A percentile compares a stretch with the other conserved stretches of the same genome.
phyloP scores from a whole-genome alignment of 2,797 vertebrate species.

The Leptatherina wallacei region DNA sequence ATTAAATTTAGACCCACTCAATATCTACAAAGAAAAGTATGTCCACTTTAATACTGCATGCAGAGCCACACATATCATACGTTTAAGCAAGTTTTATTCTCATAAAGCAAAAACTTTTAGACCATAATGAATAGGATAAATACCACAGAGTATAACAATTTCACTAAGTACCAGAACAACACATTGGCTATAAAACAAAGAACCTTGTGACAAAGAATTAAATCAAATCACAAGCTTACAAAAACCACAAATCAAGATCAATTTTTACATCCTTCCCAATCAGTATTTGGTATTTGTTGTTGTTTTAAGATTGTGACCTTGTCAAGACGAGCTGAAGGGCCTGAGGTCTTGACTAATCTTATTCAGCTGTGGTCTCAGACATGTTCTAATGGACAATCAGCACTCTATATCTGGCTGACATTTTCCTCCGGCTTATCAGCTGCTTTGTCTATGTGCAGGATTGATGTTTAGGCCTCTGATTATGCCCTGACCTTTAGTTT shows the following conservation, averaged over 20 bases:
- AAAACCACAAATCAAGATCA: slow-evolving; percentile 2
- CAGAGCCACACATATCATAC: not conserved
- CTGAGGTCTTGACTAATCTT: slow-evolving; percentile 49
- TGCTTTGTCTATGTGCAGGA: slow-evolving; percentile 68
- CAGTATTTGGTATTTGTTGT: slow-evolving; percentile 19
- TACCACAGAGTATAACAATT: not conserved
- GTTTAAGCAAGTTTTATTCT: not conserved
- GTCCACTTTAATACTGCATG: not conserved
- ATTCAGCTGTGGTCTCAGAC: slow-evolving; percentile 51
- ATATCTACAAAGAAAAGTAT: not conserved
- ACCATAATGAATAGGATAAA: not conserved
- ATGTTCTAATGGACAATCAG: slow-evolving; percentile 77
- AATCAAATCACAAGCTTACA: not conserved
- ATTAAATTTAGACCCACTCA: slow-evolving; percentile 10
- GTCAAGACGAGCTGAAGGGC: slow-evolving; percentile 46
- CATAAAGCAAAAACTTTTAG: not conserved
- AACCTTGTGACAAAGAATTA: not conserved
- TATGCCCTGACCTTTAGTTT: slow-evolving; percentile 77
- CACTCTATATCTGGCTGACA: slow-evolving; percentile 79
- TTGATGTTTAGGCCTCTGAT: slow-evolving; percentile 76
- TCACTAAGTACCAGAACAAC: not conserved
- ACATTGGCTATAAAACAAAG: not conserved
- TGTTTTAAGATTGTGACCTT: slow-evolving; percentile 55
- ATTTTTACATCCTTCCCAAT: slow-evolving; percentile 11
- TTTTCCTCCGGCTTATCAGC: slow-evolving; percentile 77